phyloP scores from a whole-genome alignment of 2,888 invertebrate genomes.

The Nomada ruficornis region DNA sequence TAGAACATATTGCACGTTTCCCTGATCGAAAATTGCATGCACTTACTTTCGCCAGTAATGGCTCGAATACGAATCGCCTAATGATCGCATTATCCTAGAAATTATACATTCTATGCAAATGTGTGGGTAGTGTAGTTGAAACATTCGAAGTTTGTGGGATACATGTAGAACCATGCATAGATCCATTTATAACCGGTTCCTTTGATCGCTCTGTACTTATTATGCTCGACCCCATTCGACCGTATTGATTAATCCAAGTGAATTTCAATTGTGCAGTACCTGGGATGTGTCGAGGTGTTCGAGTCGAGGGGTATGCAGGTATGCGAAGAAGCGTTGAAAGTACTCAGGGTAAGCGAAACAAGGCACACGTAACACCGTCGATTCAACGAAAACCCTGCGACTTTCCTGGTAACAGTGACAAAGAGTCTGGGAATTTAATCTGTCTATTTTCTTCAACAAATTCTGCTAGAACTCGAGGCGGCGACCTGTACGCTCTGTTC shows the following conservation, averaged over 20 bases:
- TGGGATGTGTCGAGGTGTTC: constrained; percentile 99
- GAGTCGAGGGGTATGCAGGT: constrained; percentile 99
- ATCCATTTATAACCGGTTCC: too few species aligned
- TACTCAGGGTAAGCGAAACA: constrained; percentile 91
- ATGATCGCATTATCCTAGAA: too few species aligned
- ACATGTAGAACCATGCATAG: too few species aligned
- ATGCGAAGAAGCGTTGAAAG: constrained; percentile 99
- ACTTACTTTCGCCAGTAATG: too few species aligned
- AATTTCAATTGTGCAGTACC: constrained; percentile 87
- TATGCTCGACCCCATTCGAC: neutral
- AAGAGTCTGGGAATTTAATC: neutral
- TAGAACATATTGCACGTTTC: too few species aligned
- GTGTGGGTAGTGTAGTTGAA: too few species aligned
- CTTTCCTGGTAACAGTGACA: neutral
- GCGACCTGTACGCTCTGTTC: constrained; percentile 94
- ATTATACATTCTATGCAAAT: too few species aligned
- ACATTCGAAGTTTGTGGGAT: too few species aligned
- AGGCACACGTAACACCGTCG: neutral
- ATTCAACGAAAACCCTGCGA: neutral
- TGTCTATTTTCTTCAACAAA: neutral
- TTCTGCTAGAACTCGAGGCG: constrained; percentile 91
- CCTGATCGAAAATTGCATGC: too few species aligned
- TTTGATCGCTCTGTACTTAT: neutral
- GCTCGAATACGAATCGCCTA: too few species aligned
- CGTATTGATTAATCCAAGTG: constrained; percentile 18